Conservation (phyloP, 2,888 invertebrate genomes). For the Nezara viridula region DNA sequence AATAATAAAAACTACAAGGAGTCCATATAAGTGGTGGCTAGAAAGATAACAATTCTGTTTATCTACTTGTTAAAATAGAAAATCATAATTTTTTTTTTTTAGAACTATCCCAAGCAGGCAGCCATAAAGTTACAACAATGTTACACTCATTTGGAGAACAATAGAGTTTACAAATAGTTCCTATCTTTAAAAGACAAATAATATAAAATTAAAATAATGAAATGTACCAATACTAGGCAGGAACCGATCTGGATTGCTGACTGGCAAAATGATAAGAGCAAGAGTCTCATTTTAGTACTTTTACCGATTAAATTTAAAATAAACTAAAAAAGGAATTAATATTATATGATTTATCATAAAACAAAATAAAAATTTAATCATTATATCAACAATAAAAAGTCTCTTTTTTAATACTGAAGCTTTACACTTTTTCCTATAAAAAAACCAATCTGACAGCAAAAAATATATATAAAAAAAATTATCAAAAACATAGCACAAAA, state of each 20-base stretch:
- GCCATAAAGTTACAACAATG: neutral
- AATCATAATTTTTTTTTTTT: too few species aligned
- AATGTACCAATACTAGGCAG: neutral
- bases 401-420: neutral
- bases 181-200: neutral
- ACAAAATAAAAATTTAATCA: neutral
- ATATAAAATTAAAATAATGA: neutral
- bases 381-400: neutral
- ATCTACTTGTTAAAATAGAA: too few species aligned
- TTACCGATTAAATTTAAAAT: neutral
- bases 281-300: neutral
- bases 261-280: neutral
- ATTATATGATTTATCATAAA: neutral
- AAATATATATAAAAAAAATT: too few species aligned
- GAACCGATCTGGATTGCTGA: neutral
- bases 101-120: neutral
- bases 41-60: too few species aligned
- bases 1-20: neutral
- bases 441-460: neutral
- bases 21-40: too few species aligned
- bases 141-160: neutral
- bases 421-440: neutral
- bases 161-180: neutral
- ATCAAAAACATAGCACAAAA: neutral
- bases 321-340: neutral